phyloP scores from a whole-genome alignment of 1,140 invertebrate genomes.

The Drosophila ercepeae region DNA sequence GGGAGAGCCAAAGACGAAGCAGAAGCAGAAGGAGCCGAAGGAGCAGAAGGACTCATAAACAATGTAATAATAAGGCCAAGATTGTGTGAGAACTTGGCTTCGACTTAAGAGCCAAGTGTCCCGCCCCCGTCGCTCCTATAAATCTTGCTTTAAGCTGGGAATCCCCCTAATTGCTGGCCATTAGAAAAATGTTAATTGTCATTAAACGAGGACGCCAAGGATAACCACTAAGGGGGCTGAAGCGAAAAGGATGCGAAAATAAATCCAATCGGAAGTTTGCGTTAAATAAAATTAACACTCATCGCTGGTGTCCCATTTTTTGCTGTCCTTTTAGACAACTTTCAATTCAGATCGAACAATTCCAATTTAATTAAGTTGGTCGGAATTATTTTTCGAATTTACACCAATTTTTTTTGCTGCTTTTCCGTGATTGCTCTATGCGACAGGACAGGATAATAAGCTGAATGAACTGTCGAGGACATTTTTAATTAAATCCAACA shows the following conservation, averaged over 20 bases:
- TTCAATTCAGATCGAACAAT: conserved; percentile 28
- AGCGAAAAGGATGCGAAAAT: neutral
- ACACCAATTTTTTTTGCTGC: neutral
- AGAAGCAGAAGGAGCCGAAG: conserved; percentile 38
- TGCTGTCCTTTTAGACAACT: conserved; percentile 25
- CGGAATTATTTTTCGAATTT: conserved; percentile 35
- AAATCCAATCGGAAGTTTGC: conserved; percentile 5
- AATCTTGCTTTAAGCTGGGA: conserved; percentile 69
- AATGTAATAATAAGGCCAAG: conserved; percentile 80
- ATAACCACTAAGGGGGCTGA: conserved; percentile 8
- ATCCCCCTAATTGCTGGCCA: conserved; percentile 65
- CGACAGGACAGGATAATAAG: conserved; percentile 43
- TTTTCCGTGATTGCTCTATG: neutral
- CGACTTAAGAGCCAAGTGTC: conserved; percentile 45
- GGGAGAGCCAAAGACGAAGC: conserved; percentile 25
- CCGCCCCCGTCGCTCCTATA: conserved; percentile 37
- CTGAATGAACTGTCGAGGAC: conserved; percentile 44
- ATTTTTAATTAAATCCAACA: conserved; percentile 73
- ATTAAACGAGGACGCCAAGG: conserved; percentile 31
- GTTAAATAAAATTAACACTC: conserved; percentile 33
- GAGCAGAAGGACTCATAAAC: conserved; percentile 69
- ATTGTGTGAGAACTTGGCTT: conserved; percentile 47
- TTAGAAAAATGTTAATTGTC: conserved; percentile 79
- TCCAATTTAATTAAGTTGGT: conserved; percentile 48
- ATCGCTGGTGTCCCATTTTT: neutral